phyloP scores from a whole-genome alignment of 1,140 invertebrate species.

The Trichonephila inaurata region DNA sequence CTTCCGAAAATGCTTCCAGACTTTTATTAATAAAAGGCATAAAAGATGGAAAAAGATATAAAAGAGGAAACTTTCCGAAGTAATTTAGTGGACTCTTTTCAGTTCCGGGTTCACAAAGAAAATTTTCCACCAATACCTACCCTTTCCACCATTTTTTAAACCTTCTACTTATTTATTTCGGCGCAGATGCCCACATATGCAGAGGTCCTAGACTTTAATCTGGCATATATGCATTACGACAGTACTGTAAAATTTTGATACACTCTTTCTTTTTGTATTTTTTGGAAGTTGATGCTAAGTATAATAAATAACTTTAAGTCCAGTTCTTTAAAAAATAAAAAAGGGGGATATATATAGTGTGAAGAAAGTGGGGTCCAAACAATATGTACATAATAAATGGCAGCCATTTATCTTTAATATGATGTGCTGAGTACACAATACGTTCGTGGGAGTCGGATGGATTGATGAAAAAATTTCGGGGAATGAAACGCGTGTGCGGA shows the following conservation, averaged over 20 bases:
- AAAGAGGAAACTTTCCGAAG: constrained; percentile 61
- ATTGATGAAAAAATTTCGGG: constrained; percentile 22
- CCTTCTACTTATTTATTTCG: constrained; percentile 38
- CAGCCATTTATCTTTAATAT: constrained; percentile 61
- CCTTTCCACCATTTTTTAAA: background rate
- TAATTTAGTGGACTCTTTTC: constrained; percentile 68
- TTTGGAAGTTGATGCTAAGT: constrained; percentile 38
- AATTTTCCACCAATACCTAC: background rate
- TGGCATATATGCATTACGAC: constrained; percentile 58
- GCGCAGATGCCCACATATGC: background rate
- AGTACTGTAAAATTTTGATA: constrained; percentile 40
- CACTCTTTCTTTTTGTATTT: background rate
- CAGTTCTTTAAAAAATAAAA: constrained; percentile 25
- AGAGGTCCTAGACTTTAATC: constrained; percentile 49
- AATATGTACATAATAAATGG: constrained; percentile 71
- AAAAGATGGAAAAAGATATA: constrained; percentile 53
- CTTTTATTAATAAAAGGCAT: constrained; percentile 66
- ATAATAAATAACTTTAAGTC: constrained; percentile 70
- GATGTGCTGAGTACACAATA: constrained; percentile 58
- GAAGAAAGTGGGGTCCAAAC: constrained; percentile 43
- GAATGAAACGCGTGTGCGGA: constrained; percentile 31
- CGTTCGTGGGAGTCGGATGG: background rate
- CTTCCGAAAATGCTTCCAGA: constrained; percentile 35
- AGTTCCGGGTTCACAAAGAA: constrained; percentile 23
- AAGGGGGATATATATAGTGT: background rate